Conservation (phyloP, 2,797 vertebrate species). For the Eulemur mongoz region DNA sequence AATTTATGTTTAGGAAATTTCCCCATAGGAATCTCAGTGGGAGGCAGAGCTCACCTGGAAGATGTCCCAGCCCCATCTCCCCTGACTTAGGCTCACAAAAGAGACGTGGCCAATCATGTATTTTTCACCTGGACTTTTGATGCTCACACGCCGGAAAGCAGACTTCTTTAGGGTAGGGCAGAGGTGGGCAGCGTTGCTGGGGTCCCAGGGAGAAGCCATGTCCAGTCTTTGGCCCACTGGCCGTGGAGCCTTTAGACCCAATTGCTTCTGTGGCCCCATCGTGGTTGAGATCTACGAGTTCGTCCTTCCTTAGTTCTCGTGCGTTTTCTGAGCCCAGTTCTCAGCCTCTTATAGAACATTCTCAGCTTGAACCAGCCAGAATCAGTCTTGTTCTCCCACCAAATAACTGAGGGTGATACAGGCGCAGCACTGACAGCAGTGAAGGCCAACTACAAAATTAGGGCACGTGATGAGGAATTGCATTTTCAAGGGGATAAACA, state of each 20-base stretch:
- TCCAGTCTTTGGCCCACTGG: neutral
- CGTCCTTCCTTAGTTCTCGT: neutral
- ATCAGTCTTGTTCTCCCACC: neutral
- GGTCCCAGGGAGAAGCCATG: neutral
- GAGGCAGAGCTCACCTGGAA: neutral
- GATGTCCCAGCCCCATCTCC: neutral
- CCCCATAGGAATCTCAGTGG: neutral
- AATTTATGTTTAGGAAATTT: neutral
- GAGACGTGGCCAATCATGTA: fast-evolving
- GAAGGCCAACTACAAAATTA: neutral
- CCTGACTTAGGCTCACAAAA: neutral
- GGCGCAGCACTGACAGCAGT: too few relatives aligned
- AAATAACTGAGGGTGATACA: neutral
- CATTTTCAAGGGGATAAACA: constrained; percentile 23
- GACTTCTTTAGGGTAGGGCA: neutral
- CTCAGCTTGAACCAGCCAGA: neutral
- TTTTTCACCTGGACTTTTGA: neutral
- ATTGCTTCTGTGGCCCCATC: neutral
- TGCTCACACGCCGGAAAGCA: fast-evolving
- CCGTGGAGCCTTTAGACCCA: too few relatives aligned
- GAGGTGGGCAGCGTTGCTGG: neutral
- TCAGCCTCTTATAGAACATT: neutral
- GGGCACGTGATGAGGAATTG: neutral
- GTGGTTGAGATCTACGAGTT: neutral
- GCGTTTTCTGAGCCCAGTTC: neutral